phyloP scores from a whole-genome alignment of 2,888 invertebrate genomes.

The Leptopilina syphax region DNA sequence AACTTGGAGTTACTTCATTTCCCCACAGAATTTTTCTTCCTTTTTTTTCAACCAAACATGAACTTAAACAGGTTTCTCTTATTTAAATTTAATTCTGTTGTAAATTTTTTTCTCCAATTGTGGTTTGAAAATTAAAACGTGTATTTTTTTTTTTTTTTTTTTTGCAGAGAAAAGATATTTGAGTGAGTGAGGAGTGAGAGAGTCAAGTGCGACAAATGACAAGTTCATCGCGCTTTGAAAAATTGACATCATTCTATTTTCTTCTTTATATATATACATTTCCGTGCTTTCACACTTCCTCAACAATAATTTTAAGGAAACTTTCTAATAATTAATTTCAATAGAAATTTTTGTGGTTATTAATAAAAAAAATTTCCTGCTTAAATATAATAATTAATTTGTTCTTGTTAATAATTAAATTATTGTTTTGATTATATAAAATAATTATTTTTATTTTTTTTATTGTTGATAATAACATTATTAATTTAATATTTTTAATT shows the following conservation, averaged over 20 bases:
- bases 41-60: background rate
- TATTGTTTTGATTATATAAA: too few relatives aligned
- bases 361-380: too few relatives aligned
- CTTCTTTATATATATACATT: background rate
- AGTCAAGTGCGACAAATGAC: background rate
- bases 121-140: constrained; percentile 24
- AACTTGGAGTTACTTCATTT: background rate
- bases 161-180: background rate
- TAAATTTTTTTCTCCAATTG: constrained; percentile 21
- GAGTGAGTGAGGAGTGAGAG: background rate
- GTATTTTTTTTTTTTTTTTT: background rate
- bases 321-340: constrained; percentile 4
- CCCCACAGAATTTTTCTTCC: background rate
- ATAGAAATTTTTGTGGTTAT: constrained; percentile 12
- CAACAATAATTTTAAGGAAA: background rate
- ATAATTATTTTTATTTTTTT: too few relatives aligned
- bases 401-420: background rate
- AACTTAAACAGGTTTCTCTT: constrained; percentile 35
- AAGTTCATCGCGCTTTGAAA: constrained; percentile 6
- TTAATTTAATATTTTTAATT: too few relatives aligned
- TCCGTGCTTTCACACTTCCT: constrained; percentile 7
- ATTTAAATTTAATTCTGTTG: constrained; percentile 25
- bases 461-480: too few relatives aligned
- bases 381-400: too few relatives aligned
- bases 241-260: constrained; percentile 15